Base-by-base conservation (phyloP, 1,140 invertebrate genomes). In the Listronotus bonariensis region DNA sequence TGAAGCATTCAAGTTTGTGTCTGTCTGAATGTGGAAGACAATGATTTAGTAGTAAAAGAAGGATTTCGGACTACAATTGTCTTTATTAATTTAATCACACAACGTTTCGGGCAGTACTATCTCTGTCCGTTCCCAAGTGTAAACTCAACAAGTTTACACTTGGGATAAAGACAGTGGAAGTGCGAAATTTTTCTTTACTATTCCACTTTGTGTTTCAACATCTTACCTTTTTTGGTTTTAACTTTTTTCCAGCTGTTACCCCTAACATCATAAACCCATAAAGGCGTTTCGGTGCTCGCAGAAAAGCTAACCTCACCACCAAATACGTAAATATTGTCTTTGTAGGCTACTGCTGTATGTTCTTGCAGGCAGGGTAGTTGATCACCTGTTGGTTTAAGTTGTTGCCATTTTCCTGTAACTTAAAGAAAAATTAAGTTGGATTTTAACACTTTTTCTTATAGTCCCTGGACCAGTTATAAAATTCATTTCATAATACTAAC, bases 231-330 rank as follows among this genome's bases (percentile, higher is more conserved):
- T 67, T 83, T 82, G 49, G 82, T 68, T 76, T 85, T 74, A 75
- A 86, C 82, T 76, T 91, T 90, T 57, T 86, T 82, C 89, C 89
- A 90, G n/a, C 74, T 76, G 67, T 88, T 86, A 3, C 76, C 83
- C 86, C 88, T 86, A 17, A 92, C 85, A 69, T 92, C 88, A 72
- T 93, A 92, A 59, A 92, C 87, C 93, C 93, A 96, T 1, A 96
- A 83, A 11, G 93, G 92, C 0, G 92, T 93, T 78, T 94, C 92
- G 42, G 85, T 88, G 36, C 85, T 85, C 26, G 87, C 85, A 12
- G 89, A 88, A 80, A 93, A 90, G 18, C 91, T 89, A 8, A 95
- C 85, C 73, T 95, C 91, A 0, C 93, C 94, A 0, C 94, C 94
- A 81, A 96, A 96, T 38, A 96, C 88, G 73, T 94, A 92, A 31